Base-by-base conservation (phyloP, 1,140 invertebrate species). In the Apocrypta bakeri region DNA sequence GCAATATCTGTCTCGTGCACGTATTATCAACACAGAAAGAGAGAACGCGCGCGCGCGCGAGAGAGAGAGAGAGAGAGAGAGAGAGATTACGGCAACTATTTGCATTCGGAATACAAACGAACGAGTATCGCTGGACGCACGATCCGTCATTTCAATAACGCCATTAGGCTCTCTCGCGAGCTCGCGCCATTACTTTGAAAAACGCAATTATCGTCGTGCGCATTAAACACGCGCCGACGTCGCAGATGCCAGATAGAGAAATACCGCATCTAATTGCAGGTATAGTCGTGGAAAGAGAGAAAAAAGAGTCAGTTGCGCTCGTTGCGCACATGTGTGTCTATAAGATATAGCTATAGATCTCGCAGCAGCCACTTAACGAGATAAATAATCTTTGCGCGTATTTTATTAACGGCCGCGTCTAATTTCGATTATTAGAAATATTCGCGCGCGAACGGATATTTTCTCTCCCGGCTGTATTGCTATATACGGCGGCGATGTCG, bases 181-280 rank as follows among this genome's bases (percentile, higher is more conserved):
- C 29, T 21, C 40, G 17, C 17, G 77, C 40, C 21, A 69, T 79
- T 63, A 73, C 31, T 79, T 63, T 37, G 48, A 61, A 56, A 79
- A 69, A 25, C 56, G 79, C 79, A 81, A 75, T 81, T 75, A 81
- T 64, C 56, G 72, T 31, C 68, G 78, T 31, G 33, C 48, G 78
- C 40, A 71, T 77, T 79, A 79, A 79, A 56, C 40, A 71, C 40
- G 40, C 66, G 66, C 40, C 21, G 29, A 9, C 63, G 64, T 17
- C 27, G 33, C 48, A 69, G 64, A 79, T 31, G 14, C 64, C 77
- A 84, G 83, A 87, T 84, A 85, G 85, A 85, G 48, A 56, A 83
- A 83, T 84, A 83, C 68, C 31, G 48, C 33, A 25, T 68, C 56
- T 64, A 73, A 83, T 72, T 78, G 56, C 64, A 80, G 68, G 48